Percentiles rank a stretch among this genome's conserved stretches.
These are phyloP conservation scores for Phalacrocorax pelagicus DNA, from an alignment of 2,113 vertebrate genomes.

Conservation along the genomic window DNA sequence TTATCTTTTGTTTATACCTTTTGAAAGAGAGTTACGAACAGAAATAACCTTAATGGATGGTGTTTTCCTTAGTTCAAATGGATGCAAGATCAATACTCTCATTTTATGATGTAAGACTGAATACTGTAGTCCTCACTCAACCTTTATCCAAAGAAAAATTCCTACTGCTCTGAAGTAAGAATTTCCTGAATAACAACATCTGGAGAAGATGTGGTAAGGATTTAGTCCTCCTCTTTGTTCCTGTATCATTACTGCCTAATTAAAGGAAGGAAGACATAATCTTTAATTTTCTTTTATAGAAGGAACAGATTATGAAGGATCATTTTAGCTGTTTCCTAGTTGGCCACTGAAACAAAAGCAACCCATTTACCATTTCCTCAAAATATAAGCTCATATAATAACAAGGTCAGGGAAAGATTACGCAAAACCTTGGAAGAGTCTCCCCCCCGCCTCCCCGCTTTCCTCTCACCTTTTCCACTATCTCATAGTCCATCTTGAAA, in stretches of 20 bases:
- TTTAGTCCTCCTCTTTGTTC: constrained; percentile 10
- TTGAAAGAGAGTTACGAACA: not conserved
- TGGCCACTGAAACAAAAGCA: not conserved
- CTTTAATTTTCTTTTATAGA: constrained; percentile 21
- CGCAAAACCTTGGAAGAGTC: not conserved
- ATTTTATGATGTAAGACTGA: not conserved
- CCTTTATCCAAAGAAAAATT: not conserved
- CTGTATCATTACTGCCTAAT: constrained; percentile 10
- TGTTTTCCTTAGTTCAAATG: not conserved
- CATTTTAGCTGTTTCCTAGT: constrained; percentile 2
- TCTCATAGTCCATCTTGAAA: constrained; percentile 98
- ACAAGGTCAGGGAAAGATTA: not conserved
- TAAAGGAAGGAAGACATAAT: constrained; percentile 55
- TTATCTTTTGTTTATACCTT: not conserved
- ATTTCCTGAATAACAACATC: constrained; percentile 40
- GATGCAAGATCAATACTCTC: not conserved
- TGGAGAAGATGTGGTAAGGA: not conserved
- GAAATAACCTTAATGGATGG: not conserved
- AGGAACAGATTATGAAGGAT: not conserved
- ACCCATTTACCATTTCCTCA: not conserved
- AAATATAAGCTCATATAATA: not conserved
- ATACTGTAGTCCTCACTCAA: not conserved
- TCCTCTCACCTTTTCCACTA: constrained; percentile 88
- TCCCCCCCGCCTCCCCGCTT: not conserved
- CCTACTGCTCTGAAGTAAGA: not conserved